Evolutionary conservation across 2,888 invertebrate species (phyloP).

Genomic region (Tipula vernalis): DNA sequence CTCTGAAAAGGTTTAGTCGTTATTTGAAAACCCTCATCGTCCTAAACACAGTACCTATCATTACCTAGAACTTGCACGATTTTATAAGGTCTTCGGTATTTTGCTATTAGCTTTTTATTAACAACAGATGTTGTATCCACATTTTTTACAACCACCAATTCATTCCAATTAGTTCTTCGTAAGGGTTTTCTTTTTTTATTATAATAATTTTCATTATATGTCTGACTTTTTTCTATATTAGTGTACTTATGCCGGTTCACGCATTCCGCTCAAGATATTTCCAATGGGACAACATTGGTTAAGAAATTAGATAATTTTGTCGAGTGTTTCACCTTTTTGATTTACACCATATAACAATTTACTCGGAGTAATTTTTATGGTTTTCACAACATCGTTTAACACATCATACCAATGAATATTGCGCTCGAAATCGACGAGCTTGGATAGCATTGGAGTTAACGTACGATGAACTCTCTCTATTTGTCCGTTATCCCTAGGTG

Average conservation of each 20-base stretch:
- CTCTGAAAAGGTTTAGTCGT: background rate
- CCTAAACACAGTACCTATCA: background rate
- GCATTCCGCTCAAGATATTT: no score
- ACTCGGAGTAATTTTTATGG: background rate
- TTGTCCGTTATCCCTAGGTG: background rate
- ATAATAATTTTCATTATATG: background rate
- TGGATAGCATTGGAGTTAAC: no score
- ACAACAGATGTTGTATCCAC: background rate
- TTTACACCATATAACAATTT: background rate
- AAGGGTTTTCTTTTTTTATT: background rate
- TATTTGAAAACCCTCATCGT: background rate
- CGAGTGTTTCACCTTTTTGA: background rate
- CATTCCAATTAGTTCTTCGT: background rate
- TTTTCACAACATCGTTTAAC: background rate
- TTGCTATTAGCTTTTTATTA: background rate
- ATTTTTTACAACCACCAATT: background rate
- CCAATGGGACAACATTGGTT: no score
- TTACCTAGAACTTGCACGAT: background rate
- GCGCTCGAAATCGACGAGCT: background rate
- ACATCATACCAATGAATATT: background rate
- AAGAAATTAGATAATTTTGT: background rate
- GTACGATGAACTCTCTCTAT: background rate
- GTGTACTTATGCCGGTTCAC: no score
- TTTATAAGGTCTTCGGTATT: background rate
- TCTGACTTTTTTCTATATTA: background rate